Percentiles rank a stretch among this genome's conserved stretches.
Conservation (phyloP, 2,797 vertebrate genomes). For the Meda fulgida region DNA sequence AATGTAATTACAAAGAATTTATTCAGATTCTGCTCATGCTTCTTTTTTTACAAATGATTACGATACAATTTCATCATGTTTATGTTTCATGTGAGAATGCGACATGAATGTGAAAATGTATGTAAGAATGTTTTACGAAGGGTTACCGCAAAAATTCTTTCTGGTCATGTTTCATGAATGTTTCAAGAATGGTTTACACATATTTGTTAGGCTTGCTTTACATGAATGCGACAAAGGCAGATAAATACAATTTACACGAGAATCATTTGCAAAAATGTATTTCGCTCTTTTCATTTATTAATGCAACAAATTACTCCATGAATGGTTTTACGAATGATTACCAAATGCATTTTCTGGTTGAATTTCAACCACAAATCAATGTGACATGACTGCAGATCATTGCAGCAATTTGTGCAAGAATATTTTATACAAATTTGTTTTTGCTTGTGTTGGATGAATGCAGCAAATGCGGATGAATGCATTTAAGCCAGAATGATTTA, state of each 20-base stretch:
- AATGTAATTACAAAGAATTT: background rate
- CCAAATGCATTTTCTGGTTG: background rate
- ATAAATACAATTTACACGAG: background rate
- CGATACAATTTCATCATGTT: background rate
- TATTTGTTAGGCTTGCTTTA: background rate
- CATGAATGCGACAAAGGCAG: background rate
- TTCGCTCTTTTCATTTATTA: background rate
- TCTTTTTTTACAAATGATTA: background rate
- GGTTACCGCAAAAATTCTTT: background rate
- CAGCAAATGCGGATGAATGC: background rate
- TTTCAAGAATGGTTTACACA: background rate
- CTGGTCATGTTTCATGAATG: too few species aligned
- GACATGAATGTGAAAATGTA: background rate
- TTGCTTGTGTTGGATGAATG: too few species aligned
- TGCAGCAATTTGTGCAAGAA: background rate
- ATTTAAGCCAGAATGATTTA: background rate
- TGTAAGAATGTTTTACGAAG: background rate
- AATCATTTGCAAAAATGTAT: background rate
- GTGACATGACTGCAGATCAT: background rate
- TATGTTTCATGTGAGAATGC: background rate
- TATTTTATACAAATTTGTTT: background rate
- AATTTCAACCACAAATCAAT: background rate
- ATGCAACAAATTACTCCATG: too few species aligned
- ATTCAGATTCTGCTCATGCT: background rate
- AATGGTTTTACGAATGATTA: background rate